Evolutionary conservation across 2,888 invertebrate species (phyloP).

Genomic region (Byasa hedistus): DNA sequence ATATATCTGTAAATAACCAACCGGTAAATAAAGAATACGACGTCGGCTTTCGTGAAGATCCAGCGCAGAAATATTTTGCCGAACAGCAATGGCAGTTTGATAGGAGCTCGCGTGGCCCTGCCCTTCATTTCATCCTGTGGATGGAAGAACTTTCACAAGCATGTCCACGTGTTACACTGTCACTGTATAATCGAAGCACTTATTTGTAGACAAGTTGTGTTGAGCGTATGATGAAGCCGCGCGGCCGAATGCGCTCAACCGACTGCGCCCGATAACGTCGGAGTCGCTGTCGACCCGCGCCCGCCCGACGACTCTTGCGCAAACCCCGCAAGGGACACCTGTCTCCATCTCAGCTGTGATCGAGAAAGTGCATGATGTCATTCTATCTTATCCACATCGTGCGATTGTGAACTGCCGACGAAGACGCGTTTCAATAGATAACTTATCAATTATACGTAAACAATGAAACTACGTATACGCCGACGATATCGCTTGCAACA

Average conservation of each 20-base stretch:
- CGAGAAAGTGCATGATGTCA: conserved; percentile 61
- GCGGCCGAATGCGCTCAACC: conserved; percentile 42
- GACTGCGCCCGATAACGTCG: conserved; percentile 38
- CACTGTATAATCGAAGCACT: conserved; percentile 31
- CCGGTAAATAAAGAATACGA: conserved; percentile 82
- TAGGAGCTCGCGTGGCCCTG: conserved; percentile 48
- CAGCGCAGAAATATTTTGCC: conserved; percentile 81
- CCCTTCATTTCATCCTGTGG: conserved; percentile 68
- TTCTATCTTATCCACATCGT: conserved; percentile 40
- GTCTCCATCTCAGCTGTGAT: conserved; percentile 45
- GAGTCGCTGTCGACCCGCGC: conserved; percentile 81
- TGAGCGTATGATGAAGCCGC: conserved; percentile 34
- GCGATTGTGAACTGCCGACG: conserved; percentile 14
- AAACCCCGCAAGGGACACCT: conserved; percentile 49
- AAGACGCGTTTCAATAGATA: conserved; percentile 12
- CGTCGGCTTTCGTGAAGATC: conserved; percentile 82
- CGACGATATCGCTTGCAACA: too few relatives aligned
- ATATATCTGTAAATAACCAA: conserved; percentile 45
- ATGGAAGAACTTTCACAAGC: conserved; percentile 35
- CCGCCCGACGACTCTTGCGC: conserved; percentile 50
- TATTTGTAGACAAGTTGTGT: neutral
- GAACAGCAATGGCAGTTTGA: conserved; percentile 65
- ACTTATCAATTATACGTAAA: neutral
- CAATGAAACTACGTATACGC: neutral
- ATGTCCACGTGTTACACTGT: conserved; percentile 37